Conservation (phyloP, 1,140 invertebrate genomes). For the Tetragonula clypearis region DNA sequence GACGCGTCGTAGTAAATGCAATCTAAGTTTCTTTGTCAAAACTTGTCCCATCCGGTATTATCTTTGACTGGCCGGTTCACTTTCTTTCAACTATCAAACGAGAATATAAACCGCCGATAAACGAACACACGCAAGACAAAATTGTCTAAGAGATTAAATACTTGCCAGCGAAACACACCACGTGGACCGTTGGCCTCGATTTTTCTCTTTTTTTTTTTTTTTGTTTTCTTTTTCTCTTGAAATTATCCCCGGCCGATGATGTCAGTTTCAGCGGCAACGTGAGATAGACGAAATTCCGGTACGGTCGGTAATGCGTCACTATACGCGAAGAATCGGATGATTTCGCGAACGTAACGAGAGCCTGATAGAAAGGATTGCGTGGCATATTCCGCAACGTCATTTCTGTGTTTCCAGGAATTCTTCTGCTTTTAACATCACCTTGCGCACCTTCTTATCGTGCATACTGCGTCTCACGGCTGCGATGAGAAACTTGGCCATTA, state of each 20-base stretch:
- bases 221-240: no score
- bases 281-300: slow-evolving; percentile 42
- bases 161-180: background rate
- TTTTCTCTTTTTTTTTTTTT: background rate
- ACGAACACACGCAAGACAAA: background rate
- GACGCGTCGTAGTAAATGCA: no score
- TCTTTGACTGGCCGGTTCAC: background rate
- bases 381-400: slow-evolving; percentile 40
- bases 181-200: background rate
- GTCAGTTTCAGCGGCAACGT: background rate
- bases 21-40: background rate
- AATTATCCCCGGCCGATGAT: background rate
- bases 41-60: background rate
- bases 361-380: slow-evolving; percentile 37
- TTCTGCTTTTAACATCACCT: slow-evolving; percentile 7
- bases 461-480: background rate
- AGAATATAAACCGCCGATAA: background rate
- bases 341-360: slow-evolving; percentile 46
- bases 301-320: slow-evolving; percentile 9
- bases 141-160: background rate
- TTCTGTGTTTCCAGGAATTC: slow-evolving; percentile 37
- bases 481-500: background rate
- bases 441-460: slow-evolving; percentile 29
- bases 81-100: background rate
- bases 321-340: slow-evolving; percentile 35